phyloP scores from a whole-genome alignment of 2,113 vertebrate species.

The Halichoeres trimaculatus region DNA sequence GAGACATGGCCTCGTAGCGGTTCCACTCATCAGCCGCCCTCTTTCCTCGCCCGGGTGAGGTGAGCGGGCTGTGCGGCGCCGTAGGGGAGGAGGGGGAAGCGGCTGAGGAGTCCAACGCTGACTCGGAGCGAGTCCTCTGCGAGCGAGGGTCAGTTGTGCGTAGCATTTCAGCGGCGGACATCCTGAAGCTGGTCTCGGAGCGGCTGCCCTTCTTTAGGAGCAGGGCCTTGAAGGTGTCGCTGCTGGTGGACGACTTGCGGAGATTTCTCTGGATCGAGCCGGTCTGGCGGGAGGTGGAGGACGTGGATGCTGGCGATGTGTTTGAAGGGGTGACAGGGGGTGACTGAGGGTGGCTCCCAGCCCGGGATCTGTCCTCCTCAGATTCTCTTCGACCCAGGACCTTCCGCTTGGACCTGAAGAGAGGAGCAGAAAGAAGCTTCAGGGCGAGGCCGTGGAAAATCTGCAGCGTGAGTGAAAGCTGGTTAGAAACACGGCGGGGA shows the following conservation, averaged over 20 bases:
- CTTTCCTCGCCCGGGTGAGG: constrained; percentile 81
- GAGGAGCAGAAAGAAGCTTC: background rate
- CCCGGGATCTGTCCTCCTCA: constrained; percentile 88
- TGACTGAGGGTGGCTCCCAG: constrained; percentile 84
- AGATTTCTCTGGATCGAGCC: constrained; percentile 93
- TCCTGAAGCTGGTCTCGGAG: constrained; percentile 90
- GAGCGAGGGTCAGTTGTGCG: constrained; percentile 92
- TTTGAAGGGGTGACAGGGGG: constrained; percentile 91
- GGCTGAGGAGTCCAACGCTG: constrained; percentile 52
- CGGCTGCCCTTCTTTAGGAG: constrained; percentile 96
- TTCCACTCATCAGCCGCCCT: constrained; percentile 90
- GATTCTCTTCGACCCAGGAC: constrained; percentile 96
- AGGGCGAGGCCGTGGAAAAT: background rate
- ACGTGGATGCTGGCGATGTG: constrained; percentile 75
- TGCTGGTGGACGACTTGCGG: constrained; percentile 95
- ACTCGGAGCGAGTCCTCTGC: constrained; percentile 85
- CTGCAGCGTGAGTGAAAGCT: constrained; percentile 14
- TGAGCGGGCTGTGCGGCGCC: constrained; percentile 79
- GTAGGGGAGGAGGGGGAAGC: constrained; percentile 59
- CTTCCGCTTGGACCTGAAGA: constrained; percentile 94
- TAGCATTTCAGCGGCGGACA: constrained; percentile 96
- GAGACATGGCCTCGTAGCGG: constrained; percentile 87
- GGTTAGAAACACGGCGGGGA: background rate
- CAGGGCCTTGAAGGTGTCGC: constrained; percentile 98
- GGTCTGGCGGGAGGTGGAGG: constrained; percentile 83